Evolutionary conservation across 2,888 invertebrate species (phyloP).

Genomic region (Dusona sp.): DNA sequence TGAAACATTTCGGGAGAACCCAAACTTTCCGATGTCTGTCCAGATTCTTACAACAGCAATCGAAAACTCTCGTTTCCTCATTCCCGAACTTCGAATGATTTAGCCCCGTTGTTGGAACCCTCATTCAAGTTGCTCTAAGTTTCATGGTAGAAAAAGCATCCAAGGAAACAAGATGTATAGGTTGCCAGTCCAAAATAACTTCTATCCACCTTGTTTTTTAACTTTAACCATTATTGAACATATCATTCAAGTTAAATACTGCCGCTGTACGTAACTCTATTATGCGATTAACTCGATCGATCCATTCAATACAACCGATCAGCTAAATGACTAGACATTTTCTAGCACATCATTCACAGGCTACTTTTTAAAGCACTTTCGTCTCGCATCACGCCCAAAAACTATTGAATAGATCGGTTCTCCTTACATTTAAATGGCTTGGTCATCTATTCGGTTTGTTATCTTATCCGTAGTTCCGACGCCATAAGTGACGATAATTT

Average conservation of each 20-base stretch:
- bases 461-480: constrained; percentile 45
- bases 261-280: constrained; percentile 14
- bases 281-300: constrained; percentile 44
- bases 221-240: constrained; percentile 59
- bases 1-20: constrained; percentile 39
- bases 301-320: constrained; percentile 53
- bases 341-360: constrained; percentile 7
- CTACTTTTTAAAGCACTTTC: constrained; percentile 6
- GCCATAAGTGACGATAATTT: constrained; percentile 24
- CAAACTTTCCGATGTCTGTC: constrained; percentile 41
- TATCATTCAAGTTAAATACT: constrained; percentile 22
- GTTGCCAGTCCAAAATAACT: constrained; percentile 20
- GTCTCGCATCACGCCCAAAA: background rate
- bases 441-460: constrained; percentile 47
- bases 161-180: constrained; percentile 14
- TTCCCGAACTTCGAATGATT: constrained; percentile 54
- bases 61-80: constrained; percentile 35
- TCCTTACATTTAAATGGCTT: constrained; percentile 8
- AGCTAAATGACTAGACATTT: constrained; percentile 52
- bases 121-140: constrained; percentile 23
- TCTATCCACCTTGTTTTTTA: constrained; percentile 42
- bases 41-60: constrained; percentile 43
- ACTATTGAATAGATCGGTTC: constrained; percentile 3
- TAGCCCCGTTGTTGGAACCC: constrained; percentile 36
- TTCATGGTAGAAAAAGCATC: constrained; percentile 25